These are phyloP conservation scores for Amblyornis subalaris DNA, from an alignment of 2,113 vertebrate species.

Conservation along the genomic window DNA sequence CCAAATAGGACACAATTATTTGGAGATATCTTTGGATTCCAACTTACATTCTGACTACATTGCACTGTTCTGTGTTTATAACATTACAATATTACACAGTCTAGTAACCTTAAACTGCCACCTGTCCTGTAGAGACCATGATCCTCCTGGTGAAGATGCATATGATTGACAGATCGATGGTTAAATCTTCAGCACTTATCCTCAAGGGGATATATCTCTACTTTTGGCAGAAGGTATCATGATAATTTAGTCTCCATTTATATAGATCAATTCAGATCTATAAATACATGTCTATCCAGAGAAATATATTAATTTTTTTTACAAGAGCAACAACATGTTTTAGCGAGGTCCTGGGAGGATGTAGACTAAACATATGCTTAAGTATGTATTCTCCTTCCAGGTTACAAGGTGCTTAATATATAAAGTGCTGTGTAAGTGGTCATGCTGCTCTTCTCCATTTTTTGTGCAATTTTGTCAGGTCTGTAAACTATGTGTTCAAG, in stretches of 20 bases:
- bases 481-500: not conserved
- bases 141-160: not conserved
- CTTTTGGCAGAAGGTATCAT: not conserved
- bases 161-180: not conserved
- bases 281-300: not conserved
- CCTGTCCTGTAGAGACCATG: not conserved
- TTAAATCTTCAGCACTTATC: not conserved
- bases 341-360: not conserved
- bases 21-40: not conserved
- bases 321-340: not conserved
- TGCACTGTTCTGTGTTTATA: not conserved
- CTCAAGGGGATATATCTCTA: not conserved
- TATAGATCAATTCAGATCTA: not conserved
- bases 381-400: not conserved
- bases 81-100: not conserved
- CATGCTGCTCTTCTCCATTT: not conserved
- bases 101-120: not conserved
- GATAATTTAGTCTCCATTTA: not conserved
- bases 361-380: not conserved
- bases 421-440: slow-evolving; percentile 27
- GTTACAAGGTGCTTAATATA: slow-evolving; percentile 3
- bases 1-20: not conserved
- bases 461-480: not conserved
- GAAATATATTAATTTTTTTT: not conserved
- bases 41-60: not conserved